phyloP scores from a whole-genome alignment of 2,888 invertebrate genomes.

The Phyllotreta striolata region DNA sequence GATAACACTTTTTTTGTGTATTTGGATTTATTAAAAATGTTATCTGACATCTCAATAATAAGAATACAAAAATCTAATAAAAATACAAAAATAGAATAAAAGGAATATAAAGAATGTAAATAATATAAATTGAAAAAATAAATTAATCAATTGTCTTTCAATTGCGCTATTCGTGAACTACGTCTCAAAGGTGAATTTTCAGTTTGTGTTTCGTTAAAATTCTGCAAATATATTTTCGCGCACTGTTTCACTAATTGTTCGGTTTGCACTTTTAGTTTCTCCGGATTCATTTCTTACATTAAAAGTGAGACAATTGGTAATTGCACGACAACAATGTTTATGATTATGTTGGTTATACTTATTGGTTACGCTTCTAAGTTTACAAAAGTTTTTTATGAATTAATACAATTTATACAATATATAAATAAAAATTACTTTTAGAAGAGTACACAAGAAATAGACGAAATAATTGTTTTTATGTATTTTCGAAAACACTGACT shows the following conservation, averaged over 20 bases:
- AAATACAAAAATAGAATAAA: too few species aligned
- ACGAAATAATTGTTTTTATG: conserved; percentile 11
- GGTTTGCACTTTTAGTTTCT: neutral
- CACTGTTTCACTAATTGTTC: neutral
- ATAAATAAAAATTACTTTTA: conserved; percentile 7
- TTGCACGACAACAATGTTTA: neutral
- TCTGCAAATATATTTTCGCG: neutral
- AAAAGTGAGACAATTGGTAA: neutral
- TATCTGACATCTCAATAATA: too few species aligned
- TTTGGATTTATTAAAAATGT: too few species aligned
- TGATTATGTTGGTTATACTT: neutral
- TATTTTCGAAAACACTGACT: conserved; percentile 1
- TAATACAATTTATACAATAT: conserved; percentile 1
- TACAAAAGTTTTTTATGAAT: neutral
- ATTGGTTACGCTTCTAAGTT: neutral
- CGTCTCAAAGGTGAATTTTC: neutral
- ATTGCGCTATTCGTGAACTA: neutral
- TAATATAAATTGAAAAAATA: too few species aligned
- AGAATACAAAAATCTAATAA: too few species aligned
- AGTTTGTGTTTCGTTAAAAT: too few species aligned
- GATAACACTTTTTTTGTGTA: too few species aligned
- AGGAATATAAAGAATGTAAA: too few species aligned
- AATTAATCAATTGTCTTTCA: neutral
- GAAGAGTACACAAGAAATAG: conserved; percentile 6
- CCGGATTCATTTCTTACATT: neutral